These are phyloP conservation scores for Trachelus tabidus DNA, from an alignment of 2,888 invertebrate species.

Conservation along the genomic window DNA sequence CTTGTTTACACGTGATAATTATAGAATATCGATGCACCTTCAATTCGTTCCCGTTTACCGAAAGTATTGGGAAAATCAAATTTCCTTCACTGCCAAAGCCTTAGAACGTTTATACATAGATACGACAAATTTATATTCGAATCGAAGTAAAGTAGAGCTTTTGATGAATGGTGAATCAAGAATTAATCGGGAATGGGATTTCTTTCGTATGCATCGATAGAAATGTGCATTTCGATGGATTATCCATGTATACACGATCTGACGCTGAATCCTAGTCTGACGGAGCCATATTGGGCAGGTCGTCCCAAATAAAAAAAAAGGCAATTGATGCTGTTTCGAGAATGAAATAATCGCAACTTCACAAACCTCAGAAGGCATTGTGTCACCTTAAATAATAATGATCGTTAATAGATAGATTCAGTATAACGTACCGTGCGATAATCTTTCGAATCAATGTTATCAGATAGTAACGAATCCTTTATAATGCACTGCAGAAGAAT, in stretches of 20 bases:
- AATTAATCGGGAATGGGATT: not conserved
- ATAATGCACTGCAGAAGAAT: not conserved
- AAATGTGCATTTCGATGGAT: conserved; percentile 11
- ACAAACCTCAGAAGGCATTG: conserved; percentile 33
- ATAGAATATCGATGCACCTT: not conserved
- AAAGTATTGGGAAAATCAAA: conserved; percentile 50
- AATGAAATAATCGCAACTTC: conserved; percentile 36
- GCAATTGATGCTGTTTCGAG: conserved; percentile 35
- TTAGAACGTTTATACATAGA: conserved; percentile 65
- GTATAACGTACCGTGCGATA: conserved; percentile 13
- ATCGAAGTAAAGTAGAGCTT: conserved; percentile 7
- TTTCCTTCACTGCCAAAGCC: conserved; percentile 66
- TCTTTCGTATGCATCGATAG: conserved; percentile 20
- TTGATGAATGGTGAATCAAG: conserved; percentile 10
- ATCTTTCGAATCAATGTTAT: conserved; percentile 2
- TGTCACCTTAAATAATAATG: conserved; percentile 15
- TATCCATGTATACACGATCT: conserved; percentile 61
- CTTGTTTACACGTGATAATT: not conserved
- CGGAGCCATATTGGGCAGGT: conserved; percentile 46
- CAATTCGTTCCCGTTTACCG: conserved; percentile 26
- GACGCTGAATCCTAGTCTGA: conserved; percentile 63
- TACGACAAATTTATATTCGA: conserved; percentile 35
- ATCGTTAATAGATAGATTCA: conserved; percentile 11
- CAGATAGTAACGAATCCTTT: not conserved
- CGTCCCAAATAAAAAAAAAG: conserved; percentile 30